A percentile compares a stretch with the other conserved stretches of the same genome.
These are phyloP conservation scores for Tineola bisselliella DNA, from an alignment of 2,888 invertebrate genomes.

Conservation along the genomic window DNA sequence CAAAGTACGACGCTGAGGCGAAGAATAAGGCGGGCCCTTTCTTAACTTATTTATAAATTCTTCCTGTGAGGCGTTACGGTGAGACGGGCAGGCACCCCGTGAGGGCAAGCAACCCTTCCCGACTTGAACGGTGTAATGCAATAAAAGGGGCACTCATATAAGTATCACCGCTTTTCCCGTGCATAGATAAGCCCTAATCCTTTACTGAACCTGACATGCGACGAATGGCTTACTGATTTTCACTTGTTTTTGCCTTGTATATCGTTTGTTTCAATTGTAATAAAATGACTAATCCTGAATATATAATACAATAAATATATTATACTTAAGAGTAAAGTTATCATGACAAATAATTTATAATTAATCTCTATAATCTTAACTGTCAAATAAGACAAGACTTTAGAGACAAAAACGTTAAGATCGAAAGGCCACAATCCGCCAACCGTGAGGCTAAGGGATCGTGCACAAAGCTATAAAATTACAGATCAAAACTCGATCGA, in stretches of 20 bases:
- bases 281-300: no score
- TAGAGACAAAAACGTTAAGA: slow-evolving; percentile 21
- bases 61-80: slow-evolving; percentile 41
- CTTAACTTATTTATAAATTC: slow-evolving; percentile 67
- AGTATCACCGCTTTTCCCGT: slow-evolving; percentile 59
- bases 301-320: no score
- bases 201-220: slow-evolving; percentile 23
- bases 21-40: slow-evolving; percentile 54
- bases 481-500: slow-evolving; percentile 66
- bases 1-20: slow-evolving; percentile 55
- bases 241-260: neutral
- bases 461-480: slow-evolving; percentile 65
- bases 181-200: slow-evolving; percentile 62
- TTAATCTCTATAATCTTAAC: slow-evolving; percentile 1
- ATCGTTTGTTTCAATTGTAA: no score
- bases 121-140: slow-evolving; percentile 45
- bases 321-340: no score
- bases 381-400: slow-evolving; percentile 22
- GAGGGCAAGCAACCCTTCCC: slow-evolving; percentile 46
- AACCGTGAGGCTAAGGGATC: slow-evolving; percentile 43
- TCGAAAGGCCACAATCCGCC: slow-evolving; percentile 54
- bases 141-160: slow-evolving; percentile 66
- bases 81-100: slow-evolving; percentile 24
- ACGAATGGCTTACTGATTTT: neutral
- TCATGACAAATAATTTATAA: neutral